A percentile compares a stretch with the other conserved stretches of the same genome.
phyloP scores from a whole-genome alignment of 1,140 invertebrate genomes.

The Choristoneura fumiferana region DNA sequence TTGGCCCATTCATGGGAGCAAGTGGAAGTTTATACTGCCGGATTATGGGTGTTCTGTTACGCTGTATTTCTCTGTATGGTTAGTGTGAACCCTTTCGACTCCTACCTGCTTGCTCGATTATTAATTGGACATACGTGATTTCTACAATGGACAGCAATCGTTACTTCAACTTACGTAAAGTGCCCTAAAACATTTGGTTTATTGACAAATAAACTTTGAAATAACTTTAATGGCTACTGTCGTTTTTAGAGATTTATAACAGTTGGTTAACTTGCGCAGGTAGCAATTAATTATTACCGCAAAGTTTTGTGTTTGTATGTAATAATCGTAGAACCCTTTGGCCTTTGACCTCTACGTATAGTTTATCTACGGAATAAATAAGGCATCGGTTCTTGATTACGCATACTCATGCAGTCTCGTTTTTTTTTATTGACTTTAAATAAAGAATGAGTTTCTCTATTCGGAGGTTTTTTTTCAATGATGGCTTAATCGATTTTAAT shows the following conservation, averaged over 20 bases:
- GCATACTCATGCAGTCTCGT: too few relatives aligned
- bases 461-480: too few relatives aligned
- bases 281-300: not conserved
- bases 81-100: not conserved
- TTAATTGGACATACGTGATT: slow-evolving; percentile 13
- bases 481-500: too few relatives aligned
- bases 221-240: slow-evolving; percentile 8
- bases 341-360: too few relatives aligned
- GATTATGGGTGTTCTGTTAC: not conserved
- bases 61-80: not conserved
- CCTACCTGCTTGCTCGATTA: not conserved
- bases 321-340: too few relatives aligned
- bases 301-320: too few relatives aligned
- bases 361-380: too few relatives aligned
- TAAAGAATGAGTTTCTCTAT: too few relatives aligned
- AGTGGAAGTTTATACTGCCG: not conserved
- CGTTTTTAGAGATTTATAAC: slow-evolving; percentile 5
- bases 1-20: too few relatives aligned
- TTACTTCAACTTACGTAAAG: slow-evolving; percentile 1
- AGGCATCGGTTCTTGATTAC: too few relatives aligned
- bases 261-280: not conserved
- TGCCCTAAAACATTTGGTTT: slow-evolving; percentile 13
- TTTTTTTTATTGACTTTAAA: too few relatives aligned
- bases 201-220: slow-evolving; percentile 13
- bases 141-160: slow-evolving; percentile 8